These are phyloP conservation scores for Melipona quadrifasciata DNA, from an alignment of 1,140 invertebrate genomes.

Conservation along the genomic window DNA sequence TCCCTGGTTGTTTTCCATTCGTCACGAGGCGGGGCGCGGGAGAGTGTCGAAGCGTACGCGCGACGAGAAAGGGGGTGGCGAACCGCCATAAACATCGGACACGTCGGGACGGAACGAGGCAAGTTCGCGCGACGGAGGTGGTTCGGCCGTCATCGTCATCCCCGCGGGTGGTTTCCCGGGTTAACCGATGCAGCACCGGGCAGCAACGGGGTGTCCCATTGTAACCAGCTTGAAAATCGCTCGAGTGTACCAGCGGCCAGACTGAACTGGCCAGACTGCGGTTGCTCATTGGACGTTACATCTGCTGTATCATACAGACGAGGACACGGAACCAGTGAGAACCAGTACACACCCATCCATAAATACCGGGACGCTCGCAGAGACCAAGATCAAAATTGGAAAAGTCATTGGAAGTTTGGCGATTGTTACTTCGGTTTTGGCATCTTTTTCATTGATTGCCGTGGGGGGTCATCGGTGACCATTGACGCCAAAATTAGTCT, in stretches of 20 bases:
- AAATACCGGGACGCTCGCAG: background rate
- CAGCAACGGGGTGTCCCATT: slow-evolving; percentile 63
- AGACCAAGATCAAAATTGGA: background rate
- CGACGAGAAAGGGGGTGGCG: slow-evolving; percentile 7
- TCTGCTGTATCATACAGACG: slow-evolving; percentile 61
- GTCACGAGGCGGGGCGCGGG: background rate
- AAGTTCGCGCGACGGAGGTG: slow-evolving; percentile 24
- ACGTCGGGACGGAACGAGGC: slow-evolving; percentile 12
- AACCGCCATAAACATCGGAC: slow-evolving; percentile 20
- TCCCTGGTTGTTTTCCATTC: slow-evolving; percentile 31
- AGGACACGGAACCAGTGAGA: background rate
- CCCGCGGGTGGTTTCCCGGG: slow-evolving; percentile 60
- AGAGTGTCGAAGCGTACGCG: background rate
- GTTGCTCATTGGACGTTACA: slow-evolving; percentile 69
- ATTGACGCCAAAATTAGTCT: too few relatives aligned
- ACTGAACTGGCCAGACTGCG: slow-evolving; percentile 47
- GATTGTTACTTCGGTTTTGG: background rate
- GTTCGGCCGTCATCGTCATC: slow-evolving; percentile 52
- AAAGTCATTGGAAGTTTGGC: background rate
- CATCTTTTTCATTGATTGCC: background rate
- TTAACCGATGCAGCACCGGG: slow-evolving; percentile 66
- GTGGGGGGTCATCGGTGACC: too few relatives aligned
- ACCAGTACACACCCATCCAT: background rate
- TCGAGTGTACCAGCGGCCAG: slow-evolving; percentile 47
- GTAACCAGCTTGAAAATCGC: slow-evolving; percentile 71